These are phyloP conservation scores for Antechinus stuartii DNA, from an alignment of 2,113 vertebrate genomes.

Conservation along the genomic window DNA sequence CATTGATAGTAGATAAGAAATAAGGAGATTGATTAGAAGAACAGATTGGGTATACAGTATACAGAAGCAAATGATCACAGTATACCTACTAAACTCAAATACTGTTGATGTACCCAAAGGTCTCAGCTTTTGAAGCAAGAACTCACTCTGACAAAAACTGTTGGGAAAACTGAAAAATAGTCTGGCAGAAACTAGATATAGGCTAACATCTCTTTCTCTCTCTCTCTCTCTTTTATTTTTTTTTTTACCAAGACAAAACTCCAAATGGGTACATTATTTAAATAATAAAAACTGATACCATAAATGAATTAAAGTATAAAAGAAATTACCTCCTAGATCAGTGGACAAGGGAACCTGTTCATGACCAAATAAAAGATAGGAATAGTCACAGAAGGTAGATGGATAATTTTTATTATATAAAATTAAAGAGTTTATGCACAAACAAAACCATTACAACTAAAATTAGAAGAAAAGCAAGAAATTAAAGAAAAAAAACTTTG, in stretches of 20 bases:
- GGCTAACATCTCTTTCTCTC: neutral
- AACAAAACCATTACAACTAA: neutral
- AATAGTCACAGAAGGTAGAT: neutral
- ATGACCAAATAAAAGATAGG: neutral
- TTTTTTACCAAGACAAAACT: neutral
- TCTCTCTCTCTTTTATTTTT: too few relatives aligned
- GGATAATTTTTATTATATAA: neutral
- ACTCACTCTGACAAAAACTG: neutral
- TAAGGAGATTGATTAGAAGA: neutral
- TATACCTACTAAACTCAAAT: neutral
- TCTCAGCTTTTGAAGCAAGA: neutral
- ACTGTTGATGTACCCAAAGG: neutral
- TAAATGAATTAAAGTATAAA: neutral
- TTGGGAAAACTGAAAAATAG: neutral
- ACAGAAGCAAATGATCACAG: neutral
- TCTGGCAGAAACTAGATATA: neutral
- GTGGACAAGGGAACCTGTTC: neutral
- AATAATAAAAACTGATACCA: neutral
- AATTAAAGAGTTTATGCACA: neutral
- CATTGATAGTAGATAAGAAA: neutral
- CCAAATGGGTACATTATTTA: neutral
- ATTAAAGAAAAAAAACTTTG: neutral
- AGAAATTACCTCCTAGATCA: neutral
- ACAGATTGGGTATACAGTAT: too few relatives aligned
- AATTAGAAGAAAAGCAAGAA: neutral